phyloP scores from a whole-genome alignment of 1,140 invertebrate genomes.

The Globodera rostochiensis region DNA sequence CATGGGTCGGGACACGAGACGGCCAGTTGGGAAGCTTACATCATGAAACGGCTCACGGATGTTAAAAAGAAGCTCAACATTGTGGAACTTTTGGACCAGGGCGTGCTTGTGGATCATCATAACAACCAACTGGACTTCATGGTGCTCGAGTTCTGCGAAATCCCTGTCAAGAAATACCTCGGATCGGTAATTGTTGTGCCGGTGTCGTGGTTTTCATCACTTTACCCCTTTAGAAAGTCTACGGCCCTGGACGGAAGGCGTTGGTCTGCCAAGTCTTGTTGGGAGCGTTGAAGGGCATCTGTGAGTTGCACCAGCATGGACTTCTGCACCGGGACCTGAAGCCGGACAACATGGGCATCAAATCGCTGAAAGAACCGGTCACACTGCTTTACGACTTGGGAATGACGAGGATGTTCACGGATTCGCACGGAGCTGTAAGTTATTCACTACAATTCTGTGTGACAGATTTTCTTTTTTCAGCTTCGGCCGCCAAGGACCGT shows the following conservation, averaged over 20 bases:
- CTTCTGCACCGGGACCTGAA: slow-evolving; percentile 49
- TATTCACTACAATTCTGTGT: background rate
- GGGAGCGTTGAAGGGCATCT: slow-evolving; percentile 52
- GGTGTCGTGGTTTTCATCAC: too few species aligned
- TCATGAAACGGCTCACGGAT: slow-evolving; percentile 42
- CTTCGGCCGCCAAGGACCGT: slow-evolving; percentile 44
- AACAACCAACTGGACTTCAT: slow-evolving; percentile 51
- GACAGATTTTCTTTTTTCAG: slow-evolving; percentile 20
- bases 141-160: slow-evolving; percentile 50
- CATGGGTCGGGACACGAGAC: slow-evolving; percentile 41
- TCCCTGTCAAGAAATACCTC: slow-evolving; percentile 39
- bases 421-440: slow-evolving; percentile 16
- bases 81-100: slow-evolving; percentile 50
- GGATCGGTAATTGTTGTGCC: slow-evolving; percentile 28
- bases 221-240: slow-evolving; percentile 22
- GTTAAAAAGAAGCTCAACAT: slow-evolving; percentile 33
- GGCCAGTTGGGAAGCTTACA: slow-evolving; percentile 45
- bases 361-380: slow-evolving; percentile 33
- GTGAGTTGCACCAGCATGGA: slow-evolving; percentile 46
- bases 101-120: slow-evolving; percentile 48
- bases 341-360: slow-evolving; percentile 53
- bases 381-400: slow-evolving; percentile 47
- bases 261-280: slow-evolving; percentile 41
- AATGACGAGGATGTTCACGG: slow-evolving; percentile 46
- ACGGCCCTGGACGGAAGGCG: slow-evolving; percentile 13